A percentile compares a stretch with the other conserved stretches of the same genome.
Conservation (phyloP, 2,888 invertebrate genomes). For the Lepeophtheirus nordmannii region DNA sequence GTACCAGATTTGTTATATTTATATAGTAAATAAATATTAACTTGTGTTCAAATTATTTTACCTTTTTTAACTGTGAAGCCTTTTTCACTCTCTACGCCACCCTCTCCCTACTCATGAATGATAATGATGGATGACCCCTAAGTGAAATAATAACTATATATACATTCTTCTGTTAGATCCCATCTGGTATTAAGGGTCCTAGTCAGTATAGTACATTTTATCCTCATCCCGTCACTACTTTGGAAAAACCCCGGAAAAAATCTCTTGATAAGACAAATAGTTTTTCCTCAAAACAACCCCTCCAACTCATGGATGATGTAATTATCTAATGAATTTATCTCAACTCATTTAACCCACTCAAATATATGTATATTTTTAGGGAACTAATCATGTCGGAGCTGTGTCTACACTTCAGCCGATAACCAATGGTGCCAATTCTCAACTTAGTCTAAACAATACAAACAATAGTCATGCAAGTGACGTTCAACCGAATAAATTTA, state of each 20-base stretch:
- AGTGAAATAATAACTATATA: background rate
- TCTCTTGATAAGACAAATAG: background rate
- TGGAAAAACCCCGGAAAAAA: background rate
- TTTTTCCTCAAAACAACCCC: background rate
- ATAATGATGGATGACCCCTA: background rate
- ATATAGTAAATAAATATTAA: too few species aligned
- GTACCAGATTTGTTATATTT: too few species aligned
- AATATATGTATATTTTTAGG: too few species aligned
- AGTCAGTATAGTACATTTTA: conserved; percentile 1
- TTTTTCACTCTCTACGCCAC: too few species aligned
- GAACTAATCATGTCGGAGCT: too few species aligned
- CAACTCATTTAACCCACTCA: too few species aligned
- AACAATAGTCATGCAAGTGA: background rate
- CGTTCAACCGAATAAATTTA: background rate
- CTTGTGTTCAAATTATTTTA: too few species aligned
- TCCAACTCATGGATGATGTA: background rate
- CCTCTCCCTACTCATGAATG: too few species aligned
- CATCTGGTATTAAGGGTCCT: conserved; percentile 5
- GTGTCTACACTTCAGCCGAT: background rate
- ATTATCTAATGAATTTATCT: background rate
- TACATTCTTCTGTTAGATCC: background rate
- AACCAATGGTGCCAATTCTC: conserved; percentile 3
- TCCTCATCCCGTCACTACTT: conserved; percentile 1
- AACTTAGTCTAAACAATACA: background rate
- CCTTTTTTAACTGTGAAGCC: too few species aligned